phyloP scores from a whole-genome alignment of 2,113 vertebrate genomes.

The Peromyscus californicus region DNA sequence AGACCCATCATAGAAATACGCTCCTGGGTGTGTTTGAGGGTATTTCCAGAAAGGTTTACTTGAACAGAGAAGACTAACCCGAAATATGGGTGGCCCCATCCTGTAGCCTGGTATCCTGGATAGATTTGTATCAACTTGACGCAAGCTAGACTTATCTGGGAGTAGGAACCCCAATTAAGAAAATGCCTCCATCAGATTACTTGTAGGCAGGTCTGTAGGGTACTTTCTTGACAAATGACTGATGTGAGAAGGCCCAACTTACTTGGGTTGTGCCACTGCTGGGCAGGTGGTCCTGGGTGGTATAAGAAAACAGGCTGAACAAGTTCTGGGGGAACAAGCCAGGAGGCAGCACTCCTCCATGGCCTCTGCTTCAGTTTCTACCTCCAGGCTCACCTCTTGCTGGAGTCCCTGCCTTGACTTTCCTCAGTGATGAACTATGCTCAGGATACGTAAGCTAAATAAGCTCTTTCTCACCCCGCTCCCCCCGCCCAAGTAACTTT shows the following conservation, averaged over 20 bases:
- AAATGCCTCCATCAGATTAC: background rate
- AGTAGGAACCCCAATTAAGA: background rate
- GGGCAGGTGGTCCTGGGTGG: no score
- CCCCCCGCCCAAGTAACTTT: background rate
- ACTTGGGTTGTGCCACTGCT: no score
- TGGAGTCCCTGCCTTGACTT: background rate
- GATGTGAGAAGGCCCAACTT: no score
- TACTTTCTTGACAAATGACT: background rate
- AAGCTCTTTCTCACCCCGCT: background rate
- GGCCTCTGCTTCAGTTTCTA: background rate
- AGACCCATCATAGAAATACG: background rate
- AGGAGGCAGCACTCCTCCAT: background rate
- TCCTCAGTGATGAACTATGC: background rate
- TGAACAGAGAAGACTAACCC: background rate
- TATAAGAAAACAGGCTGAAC: background rate
- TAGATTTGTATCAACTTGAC: background rate
- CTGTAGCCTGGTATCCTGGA: background rate
- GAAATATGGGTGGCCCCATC: background rate
- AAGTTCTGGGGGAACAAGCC: background rate
- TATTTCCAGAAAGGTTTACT: background rate
- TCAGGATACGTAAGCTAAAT: background rate
- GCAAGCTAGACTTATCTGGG: background rate
- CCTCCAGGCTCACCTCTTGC: background rate
- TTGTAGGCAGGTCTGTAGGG: background rate
- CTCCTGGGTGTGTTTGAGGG: background rate